These are phyloP conservation scores for Coilia nasus DNA, from an alignment of 2,797 vertebrate genomes.

Conservation along the genomic window DNA sequence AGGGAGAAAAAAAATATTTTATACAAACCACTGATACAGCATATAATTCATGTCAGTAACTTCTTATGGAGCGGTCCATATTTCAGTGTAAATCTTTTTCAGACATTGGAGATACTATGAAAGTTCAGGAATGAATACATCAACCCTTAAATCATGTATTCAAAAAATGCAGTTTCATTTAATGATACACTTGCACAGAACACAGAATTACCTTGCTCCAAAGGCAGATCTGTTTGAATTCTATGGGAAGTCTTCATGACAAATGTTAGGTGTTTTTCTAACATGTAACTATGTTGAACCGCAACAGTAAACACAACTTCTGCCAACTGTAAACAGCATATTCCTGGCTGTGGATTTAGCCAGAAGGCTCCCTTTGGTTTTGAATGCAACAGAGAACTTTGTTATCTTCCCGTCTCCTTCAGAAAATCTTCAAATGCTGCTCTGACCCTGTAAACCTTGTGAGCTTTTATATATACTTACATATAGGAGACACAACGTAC, in stretches of 20 bases:
- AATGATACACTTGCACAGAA: background rate
- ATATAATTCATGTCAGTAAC: background rate
- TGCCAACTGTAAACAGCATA: background rate
- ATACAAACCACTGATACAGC: background rate
- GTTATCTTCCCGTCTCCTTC: background rate
- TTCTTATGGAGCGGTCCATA: background rate
- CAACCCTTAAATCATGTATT: background rate
- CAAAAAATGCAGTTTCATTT: no score
- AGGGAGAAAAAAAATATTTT: background rate
- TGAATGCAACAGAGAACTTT: background rate
- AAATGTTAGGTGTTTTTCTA: slow-evolving; percentile 5
- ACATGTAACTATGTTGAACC: background rate
- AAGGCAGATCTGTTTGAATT: background rate
- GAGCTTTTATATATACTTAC: background rate
- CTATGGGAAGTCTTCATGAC: background rate
- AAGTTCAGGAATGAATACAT: background rate
- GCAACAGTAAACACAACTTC: slow-evolving; percentile 10
- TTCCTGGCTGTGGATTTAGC: background rate
- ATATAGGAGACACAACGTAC: background rate
- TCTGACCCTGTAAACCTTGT: background rate
- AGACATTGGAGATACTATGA: background rate
- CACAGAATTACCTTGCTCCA: background rate
- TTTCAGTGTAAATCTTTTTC: background rate
- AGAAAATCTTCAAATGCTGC: background rate
- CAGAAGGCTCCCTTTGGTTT: slow-evolving; percentile 4